Evolutionary conservation across 2,888 invertebrate species (phyloP).

Genomic region (Sinodicranocentrus sp.): DNA sequence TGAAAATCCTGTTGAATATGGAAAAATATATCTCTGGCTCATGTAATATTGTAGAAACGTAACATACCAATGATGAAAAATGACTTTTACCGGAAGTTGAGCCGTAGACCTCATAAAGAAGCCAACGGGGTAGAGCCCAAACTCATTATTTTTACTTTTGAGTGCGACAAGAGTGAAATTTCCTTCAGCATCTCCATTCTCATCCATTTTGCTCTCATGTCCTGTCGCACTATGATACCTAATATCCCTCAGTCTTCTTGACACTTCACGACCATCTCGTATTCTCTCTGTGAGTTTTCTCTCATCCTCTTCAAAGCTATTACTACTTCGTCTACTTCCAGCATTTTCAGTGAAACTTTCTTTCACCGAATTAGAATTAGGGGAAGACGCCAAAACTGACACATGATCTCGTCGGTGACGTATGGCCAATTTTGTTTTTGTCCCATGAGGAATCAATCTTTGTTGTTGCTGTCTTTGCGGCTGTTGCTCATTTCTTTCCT

Average conservation of each 20-base stretch:
- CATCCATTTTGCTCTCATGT: slow-evolving; percentile 84
- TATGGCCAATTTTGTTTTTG: slow-evolving; percentile 51
- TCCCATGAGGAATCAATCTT: slow-evolving; percentile 57
- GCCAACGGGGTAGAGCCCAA: slow-evolving; percentile 80
- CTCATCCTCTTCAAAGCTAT: slow-evolving; percentile 17
- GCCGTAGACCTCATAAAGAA: slow-evolving; percentile 78
- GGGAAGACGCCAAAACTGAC: slow-evolving; percentile 34
- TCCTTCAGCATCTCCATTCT: slow-evolving; percentile 94
- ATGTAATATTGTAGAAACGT: no score
- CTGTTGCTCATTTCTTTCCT: neutral
- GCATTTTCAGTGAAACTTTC: neutral
- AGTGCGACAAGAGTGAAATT: slow-evolving; percentile 92
- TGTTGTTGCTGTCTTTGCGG: slow-evolving; percentile 35
- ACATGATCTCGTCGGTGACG: slow-evolving; percentile 59
- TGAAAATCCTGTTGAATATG: no score
- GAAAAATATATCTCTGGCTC: no score
- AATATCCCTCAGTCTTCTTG: slow-evolving; percentile 78
- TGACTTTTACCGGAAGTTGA: slow-evolving; percentile 84
- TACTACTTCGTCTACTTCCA: neutral
- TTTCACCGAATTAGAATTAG: slow-evolving; percentile 16
- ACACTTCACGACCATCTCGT: slow-evolving; percentile 78
- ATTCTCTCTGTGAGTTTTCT: slow-evolving; percentile 70
- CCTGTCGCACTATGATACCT: slow-evolving; percentile 79
- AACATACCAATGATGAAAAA: slow-evolving; percentile 6
- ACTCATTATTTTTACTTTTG: slow-evolving; percentile 77